phyloP scores from a whole-genome alignment of 2,797 vertebrate genomes.

The Lithobates sylvaticus region DNA sequence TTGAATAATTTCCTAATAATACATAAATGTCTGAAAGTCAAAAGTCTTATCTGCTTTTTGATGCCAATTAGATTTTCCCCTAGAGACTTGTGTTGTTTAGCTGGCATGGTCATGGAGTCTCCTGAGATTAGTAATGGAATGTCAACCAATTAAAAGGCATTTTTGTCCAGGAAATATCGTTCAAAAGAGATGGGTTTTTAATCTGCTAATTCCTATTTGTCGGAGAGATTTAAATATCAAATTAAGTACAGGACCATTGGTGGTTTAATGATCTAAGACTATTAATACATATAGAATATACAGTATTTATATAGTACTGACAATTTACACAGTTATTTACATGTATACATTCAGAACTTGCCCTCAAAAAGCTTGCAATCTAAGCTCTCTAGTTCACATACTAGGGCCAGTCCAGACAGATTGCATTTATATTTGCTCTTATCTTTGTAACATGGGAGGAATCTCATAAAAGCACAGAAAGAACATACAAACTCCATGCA shows the following conservation, averaged over 20 bases:
- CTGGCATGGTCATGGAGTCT: constrained; percentile 19
- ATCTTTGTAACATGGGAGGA: too few relatives aligned
- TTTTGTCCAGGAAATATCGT: constrained; percentile 29
- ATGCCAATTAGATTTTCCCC: constrained; percentile 44
- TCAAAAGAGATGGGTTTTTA: constrained; percentile 26
- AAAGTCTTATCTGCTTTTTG: constrained; percentile 29
- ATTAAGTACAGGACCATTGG: background rate
- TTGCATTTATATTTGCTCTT: too few relatives aligned
- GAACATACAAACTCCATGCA: too few relatives aligned
- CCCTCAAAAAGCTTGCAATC: too few relatives aligned
- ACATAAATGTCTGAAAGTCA: constrained; percentile 2
- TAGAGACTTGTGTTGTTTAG: constrained; percentile 32
- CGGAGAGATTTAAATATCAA: background rate
- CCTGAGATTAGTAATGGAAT: constrained; percentile 56
- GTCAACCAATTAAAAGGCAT: constrained; percentile 43
- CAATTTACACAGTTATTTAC: too few relatives aligned
- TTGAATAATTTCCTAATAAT: constrained; percentile 32
- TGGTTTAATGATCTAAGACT: background rate
- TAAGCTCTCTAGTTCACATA: too few relatives aligned
- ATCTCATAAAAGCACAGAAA: too few relatives aligned
- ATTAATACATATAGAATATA: too few relatives aligned
- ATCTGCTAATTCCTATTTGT: constrained; percentile 17
- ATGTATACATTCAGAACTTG: too few relatives aligned
- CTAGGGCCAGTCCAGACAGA: too few relatives aligned
- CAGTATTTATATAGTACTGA: too few relatives aligned